Percentiles rank a stretch among this genome's conserved stretches.
Evolutionary conservation across 2,888 invertebrate genomes (phyloP).

Genomic region (Rhingia campestris): DNA sequence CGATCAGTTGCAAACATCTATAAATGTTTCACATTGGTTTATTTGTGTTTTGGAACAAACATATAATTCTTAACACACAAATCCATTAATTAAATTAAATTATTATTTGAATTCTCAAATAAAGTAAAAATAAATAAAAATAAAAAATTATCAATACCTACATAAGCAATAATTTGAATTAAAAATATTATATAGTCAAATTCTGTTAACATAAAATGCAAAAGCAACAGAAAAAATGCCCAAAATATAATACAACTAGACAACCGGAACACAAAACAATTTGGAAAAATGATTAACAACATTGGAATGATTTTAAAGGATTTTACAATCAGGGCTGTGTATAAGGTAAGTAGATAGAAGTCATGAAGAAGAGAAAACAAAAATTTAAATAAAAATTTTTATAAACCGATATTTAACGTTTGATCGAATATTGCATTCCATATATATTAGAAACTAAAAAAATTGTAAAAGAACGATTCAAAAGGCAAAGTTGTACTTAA

Average conservation of each 20-base stretch:
- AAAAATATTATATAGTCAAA: too few species aligned
- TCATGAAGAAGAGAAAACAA: conserved; percentile 32
- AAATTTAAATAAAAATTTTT: neutral
- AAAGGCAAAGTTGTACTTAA: conserved; percentile 46
- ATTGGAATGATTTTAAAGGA: conserved; percentile 54
- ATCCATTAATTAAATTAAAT: too few species aligned
- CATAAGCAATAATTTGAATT: too few species aligned
- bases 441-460: conserved; percentile 27
- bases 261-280: neutral
- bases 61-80: too few species aligned
- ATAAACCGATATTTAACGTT: conserved; percentile 11
- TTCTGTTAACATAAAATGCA: too few species aligned
- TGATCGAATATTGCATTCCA: neutral
- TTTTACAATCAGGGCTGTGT: conserved; percentile 71
- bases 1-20: too few species aligned
- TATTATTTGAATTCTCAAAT: too few species aligned
- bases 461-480: conserved; percentile 8
- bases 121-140: too few species aligned
- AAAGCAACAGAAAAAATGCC: conserved; percentile 9
- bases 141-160: too few species aligned
- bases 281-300: conserved; percentile 29
- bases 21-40: too few species aligned
- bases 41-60: too few species aligned
- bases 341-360: conserved; percentile 64
- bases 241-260: neutral